A percentile compares a stretch with the other conserved stretches of the same genome.
Conservation (phyloP, 1,140 invertebrate species). For the Paraescarpia echinospica region DNA sequence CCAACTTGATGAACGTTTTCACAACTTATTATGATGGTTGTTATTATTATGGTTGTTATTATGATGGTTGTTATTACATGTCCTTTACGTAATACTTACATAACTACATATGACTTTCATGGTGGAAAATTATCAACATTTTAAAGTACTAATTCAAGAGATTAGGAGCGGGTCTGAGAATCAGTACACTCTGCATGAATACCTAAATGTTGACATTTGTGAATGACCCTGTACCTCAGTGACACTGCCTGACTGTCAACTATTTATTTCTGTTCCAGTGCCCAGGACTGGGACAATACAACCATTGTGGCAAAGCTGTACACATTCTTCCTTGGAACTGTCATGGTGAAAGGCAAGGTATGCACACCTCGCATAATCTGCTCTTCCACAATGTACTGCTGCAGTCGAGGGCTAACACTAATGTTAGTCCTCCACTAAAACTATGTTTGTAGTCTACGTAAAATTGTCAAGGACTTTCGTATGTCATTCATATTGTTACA, state of each 20-base stretch:
- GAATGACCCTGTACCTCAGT: neutral
- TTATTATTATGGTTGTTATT: too few relatives aligned
- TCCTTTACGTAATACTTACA: too few relatives aligned
- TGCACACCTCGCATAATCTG: neutral
- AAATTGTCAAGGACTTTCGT: neutral
- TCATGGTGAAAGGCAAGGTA: conserved; percentile 50
- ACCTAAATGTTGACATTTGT: neutral
- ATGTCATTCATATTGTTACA: neutral
- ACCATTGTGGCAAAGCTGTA: conserved; percentile 74
- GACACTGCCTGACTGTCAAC: neutral
- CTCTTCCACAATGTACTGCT: neutral
- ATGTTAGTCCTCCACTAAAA: neutral
- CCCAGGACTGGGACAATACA: conserved; percentile 75
- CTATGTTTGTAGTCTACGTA: neutral
- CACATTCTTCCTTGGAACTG: conserved; percentile 74
- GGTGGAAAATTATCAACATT: too few relatives aligned
- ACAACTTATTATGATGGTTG: too few relatives aligned
- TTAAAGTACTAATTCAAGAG: too few relatives aligned
- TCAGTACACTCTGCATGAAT: too few relatives aligned
- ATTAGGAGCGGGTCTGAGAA: too few relatives aligned
- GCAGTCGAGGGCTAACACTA: neutral
- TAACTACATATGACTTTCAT: too few relatives aligned
- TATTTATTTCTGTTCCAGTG: conserved; percentile 59
- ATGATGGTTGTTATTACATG: too few relatives aligned
- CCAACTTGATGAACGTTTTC: too few relatives aligned